A percentile compares a stretch with the other conserved stretches of the same genome.
phyloP scores from a whole-genome alignment of 2,797 vertebrate species.

The Melanotaenia pygmaea region DNA sequence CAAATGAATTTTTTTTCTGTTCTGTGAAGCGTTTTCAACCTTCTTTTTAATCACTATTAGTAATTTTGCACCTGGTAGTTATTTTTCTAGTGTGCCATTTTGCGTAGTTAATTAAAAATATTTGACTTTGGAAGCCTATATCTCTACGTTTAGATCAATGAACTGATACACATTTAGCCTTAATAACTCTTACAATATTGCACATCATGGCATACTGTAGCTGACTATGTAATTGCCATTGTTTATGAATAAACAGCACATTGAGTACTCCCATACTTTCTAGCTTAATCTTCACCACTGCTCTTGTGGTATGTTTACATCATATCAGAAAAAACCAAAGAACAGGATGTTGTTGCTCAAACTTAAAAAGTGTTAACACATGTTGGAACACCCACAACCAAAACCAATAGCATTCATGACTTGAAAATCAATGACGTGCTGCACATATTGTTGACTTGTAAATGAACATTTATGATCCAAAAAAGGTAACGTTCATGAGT shows the following conservation, averaged over 20 bases:
- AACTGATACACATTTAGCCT: not conserved
- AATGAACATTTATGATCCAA: slow-evolving; percentile 1
- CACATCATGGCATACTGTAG: slow-evolving; percentile 5
- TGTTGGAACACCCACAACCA: slow-evolving; percentile 52
- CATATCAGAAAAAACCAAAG: slow-evolving; percentile 52
- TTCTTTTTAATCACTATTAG: not conserved
- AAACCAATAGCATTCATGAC: slow-evolving; percentile 30
- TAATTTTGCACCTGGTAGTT: slow-evolving; percentile 23
- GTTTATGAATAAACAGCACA: slow-evolving; percentile 21
- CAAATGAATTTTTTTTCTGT: not conserved
- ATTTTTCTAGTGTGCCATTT: slow-evolving; percentile 13
- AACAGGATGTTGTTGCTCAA: slow-evolving; percentile 47
- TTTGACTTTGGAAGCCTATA: slow-evolving; percentile 11
- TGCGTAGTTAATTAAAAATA: slow-evolving; percentile 10
- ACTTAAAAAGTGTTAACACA: slow-evolving; percentile 53
- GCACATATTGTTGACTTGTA: slow-evolving; percentile 21
- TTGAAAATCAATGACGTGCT: slow-evolving; percentile 32
- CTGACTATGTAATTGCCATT: slow-evolving; percentile 20
- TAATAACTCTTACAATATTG: not conserved
- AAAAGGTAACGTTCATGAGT: not conserved
- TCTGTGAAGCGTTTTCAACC: not conserved
- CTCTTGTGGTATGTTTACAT: slow-evolving; percentile 36
- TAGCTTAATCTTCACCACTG: slow-evolving; percentile 33
- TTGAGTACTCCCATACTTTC: slow-evolving; percentile 29
- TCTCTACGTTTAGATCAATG: slow-evolving; percentile 3